Evolutionary conservation across 2,888 invertebrate species (phyloP).

Genomic region (Rosalia funebris): DNA sequence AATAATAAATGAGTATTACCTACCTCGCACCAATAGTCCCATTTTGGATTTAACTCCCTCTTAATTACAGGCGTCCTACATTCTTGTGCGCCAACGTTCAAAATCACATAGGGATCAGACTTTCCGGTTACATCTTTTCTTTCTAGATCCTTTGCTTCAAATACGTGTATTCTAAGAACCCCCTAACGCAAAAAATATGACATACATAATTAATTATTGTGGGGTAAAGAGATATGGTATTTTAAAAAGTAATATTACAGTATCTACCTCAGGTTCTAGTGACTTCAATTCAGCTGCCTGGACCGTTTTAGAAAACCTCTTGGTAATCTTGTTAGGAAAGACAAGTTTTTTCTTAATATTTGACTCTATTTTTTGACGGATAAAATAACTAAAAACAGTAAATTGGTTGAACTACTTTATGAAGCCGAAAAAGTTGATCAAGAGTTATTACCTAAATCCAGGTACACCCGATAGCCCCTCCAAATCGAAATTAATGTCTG

Average conservation of each 20-base stretch:
- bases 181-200: constrained; percentile 70
- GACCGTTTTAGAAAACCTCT: constrained; percentile 85
- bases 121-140: constrained; percentile 94
- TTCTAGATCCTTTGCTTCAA: constrained; percentile 93
- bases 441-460: constrained; percentile 83
- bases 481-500: constrained; percentile 93
- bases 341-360: constrained; percentile 77
- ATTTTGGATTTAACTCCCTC: constrained; percentile 91
- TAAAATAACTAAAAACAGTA: constrained; percentile 45
- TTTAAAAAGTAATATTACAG: too few relatives aligned
- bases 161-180: constrained; percentile 88
- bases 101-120: constrained; percentile 93
- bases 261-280: constrained; percentile 85
- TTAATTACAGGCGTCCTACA: constrained; percentile 92
- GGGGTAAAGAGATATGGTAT: too few relatives aligned
- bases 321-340: constrained; percentile 91
- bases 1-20: too few relatives aligned
- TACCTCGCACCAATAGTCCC: constrained; percentile 98
- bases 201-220: too few relatives aligned
- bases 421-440: too few relatives aligned
- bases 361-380: constrained; percentile 54
- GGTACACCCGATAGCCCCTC: constrained; percentile 96
- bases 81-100: constrained; percentile 90
- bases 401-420: too few relatives aligned
- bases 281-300: constrained; percentile 83